Evolutionary conservation across 2,113 vertebrate species (phyloP).

Genomic region (Eptesicus fuscus): DNA sequence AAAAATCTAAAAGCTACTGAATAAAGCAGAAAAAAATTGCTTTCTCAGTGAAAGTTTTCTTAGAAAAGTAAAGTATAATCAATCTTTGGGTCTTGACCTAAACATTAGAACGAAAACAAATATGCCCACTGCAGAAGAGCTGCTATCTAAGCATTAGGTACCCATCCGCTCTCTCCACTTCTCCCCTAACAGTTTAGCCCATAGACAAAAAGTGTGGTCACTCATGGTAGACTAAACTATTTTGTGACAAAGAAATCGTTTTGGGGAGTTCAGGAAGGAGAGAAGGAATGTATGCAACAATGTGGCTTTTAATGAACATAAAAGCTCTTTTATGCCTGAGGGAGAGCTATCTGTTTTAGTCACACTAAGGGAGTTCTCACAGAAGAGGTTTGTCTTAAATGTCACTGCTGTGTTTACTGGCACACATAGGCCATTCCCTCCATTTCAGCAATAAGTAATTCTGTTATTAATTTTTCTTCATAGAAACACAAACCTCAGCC

Average conservation of each 20-base stretch:
- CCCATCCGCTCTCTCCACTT: neutral
- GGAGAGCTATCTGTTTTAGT: neutral
- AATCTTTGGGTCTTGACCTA: slow-evolving; percentile 54
- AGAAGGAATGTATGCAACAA: neutral
- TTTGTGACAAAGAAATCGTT: neutral
- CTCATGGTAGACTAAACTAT: neutral
- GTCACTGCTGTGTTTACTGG: neutral
- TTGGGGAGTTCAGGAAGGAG: neutral
- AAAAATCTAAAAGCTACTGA: slow-evolving; percentile 37
- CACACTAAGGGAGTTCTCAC: neutral
- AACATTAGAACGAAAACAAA: slow-evolving; percentile 48
- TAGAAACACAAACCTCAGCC: slow-evolving; percentile 27
- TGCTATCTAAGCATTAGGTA: neutral
- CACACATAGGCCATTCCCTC: neutral
- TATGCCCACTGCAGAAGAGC: neutral
- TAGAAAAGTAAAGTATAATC: slow-evolving; percentile 51
- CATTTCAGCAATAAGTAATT: slow-evolving; percentile 27
- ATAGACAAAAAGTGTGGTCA: neutral
- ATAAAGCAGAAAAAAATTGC: slow-evolving; percentile 50
- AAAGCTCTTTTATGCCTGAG: neutral
- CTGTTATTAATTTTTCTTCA: slow-evolving; percentile 28
- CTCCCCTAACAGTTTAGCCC: neutral
- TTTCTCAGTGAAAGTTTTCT: slow-evolving; percentile 45
- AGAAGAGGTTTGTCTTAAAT: neutral
- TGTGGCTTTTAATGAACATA: neutral